Evolutionary conservation across 2,797 vertebrate species (phyloP), one percentile per base, ranked within the genome.

Genomic region (Oophaga sylvatica): DNA sequence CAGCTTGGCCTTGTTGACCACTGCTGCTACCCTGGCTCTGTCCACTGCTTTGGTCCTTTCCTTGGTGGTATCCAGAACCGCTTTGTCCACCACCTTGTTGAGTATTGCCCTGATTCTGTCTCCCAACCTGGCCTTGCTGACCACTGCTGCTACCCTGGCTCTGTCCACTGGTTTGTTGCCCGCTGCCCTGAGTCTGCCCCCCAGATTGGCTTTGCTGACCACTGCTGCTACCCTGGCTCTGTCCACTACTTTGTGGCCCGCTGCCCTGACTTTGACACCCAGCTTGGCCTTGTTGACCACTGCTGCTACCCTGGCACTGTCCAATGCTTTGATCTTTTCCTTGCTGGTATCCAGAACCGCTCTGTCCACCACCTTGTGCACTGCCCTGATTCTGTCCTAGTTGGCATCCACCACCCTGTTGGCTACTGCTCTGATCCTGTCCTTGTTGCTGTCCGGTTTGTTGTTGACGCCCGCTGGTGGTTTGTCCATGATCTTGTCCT

Each of bases 101-200:
- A 9, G 8, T 7, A 53, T 7, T 53, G 48, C 45, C 0, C 10
- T 73, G 53, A 17, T 78, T 62, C 2, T 59, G 22, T 16, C 57
- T 1, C 13, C 53, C 48, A 53, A 7, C 8, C 11, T 53, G 48
- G 3, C 48, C 53, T 29, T 83, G 45, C 63, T 82, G 65, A 35
- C 65, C 68, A 15, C 80, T 53, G 48, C 48, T 53, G 48, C 48
- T 53, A 8, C 5, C 29, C 29, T 15, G 31, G 68, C 4, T 29
- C 68, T 71, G 31, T 7, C 80, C 62, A n/a, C 78, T 41, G 29
- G 16, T 17, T 31, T 48, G 73, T 31, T 80, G 81, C 0, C 81
- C 77, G 20, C 80, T 48, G 67, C 59, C 75, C 71, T 45, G 86
- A 83, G 53, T 68, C 82, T 80, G 59, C 5, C 73, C 73, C 57